A percentile compares a stretch with the other conserved stretches of the same genome.
phyloP scores from a whole-genome alignment of 2,797 vertebrate species.

The Sphenodon punctatus region DNA sequence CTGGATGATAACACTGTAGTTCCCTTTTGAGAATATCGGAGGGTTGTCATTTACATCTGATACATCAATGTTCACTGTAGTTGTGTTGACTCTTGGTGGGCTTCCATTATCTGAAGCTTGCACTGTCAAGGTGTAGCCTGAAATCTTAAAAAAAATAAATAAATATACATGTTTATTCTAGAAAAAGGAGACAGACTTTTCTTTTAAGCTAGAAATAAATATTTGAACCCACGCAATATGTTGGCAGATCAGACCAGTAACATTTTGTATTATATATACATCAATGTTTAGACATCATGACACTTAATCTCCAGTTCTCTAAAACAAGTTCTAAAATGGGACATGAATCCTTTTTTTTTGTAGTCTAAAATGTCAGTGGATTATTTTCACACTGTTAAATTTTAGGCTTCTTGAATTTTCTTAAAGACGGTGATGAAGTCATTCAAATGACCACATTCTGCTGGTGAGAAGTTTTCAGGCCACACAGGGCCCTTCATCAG shows the following conservation, averaged over 20 bases:
- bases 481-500: too few species aligned
- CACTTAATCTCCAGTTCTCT: not conserved
- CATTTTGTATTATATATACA: too few species aligned
- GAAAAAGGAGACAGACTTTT: not conserved
- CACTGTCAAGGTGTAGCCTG: constrained; percentile 92
- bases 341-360: not conserved
- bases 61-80: constrained; percentile 94
- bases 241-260: not conserved
- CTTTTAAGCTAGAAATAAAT: not conserved
- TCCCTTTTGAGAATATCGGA: constrained; percentile 91
- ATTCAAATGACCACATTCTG: too few species aligned
- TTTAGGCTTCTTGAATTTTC: too few species aligned
- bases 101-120: constrained; percentile 89
- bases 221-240: not conserved
- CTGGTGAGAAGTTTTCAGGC: too few species aligned
- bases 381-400: too few species aligned
- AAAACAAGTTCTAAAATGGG: not conserved
- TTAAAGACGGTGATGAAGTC: too few species aligned
- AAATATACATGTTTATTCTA: not conserved
- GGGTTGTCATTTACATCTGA: constrained; percentile 97
- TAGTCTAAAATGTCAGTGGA: too few species aligned
- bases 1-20: constrained; percentile 96
- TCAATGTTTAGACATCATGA: not conserved
- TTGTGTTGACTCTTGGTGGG: constrained; percentile 82
- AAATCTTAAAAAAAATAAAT: constrained; percentile 80